phyloP scores from a whole-genome alignment of 2,797 vertebrate genomes.

The Margarornis squamiger region DNA sequence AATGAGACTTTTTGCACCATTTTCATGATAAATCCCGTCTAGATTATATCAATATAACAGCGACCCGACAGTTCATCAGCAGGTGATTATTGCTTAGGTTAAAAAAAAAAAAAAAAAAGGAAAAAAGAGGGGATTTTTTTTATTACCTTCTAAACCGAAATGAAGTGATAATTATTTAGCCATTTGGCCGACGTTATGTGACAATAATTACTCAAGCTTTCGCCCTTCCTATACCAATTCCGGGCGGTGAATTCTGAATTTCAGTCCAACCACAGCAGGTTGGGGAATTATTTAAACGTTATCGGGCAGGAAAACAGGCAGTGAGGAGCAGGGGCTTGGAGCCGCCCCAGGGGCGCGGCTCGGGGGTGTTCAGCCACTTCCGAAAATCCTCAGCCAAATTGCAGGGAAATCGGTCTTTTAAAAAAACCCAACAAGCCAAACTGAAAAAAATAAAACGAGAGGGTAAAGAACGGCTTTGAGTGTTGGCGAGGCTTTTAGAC shows the following conservation, averaged over 20 bases:
- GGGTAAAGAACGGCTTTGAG: background rate
- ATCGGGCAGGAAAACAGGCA: background rate
- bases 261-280: conserved; percentile 1
- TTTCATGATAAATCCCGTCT: conserved; percentile 40
- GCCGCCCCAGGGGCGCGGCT: background rate
- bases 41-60: conserved; percentile 47
- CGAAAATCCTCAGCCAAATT: background rate
- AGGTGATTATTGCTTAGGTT: conserved; percentile 55
- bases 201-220: conserved; percentile 37
- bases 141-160: conserved; percentile 60
- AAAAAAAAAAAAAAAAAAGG: background rate
- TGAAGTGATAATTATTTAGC: conserved; percentile 66
- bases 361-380: background rate
- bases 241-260: background rate
- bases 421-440: accelerated
- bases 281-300: conserved; percentile 11
- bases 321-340: background rate
- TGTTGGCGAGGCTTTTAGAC: conserved; percentile 27
- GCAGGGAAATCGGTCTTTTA: background rate
- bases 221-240: background rate
- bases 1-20: conserved; percentile 56
- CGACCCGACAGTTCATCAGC: conserved; percentile 43
- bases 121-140: background rate
- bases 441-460: background rate
- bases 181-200: conserved; percentile 35